Evolutionary conservation across 1,140 invertebrate species (phyloP).

Genomic region (Plutomurus gul): DNA sequence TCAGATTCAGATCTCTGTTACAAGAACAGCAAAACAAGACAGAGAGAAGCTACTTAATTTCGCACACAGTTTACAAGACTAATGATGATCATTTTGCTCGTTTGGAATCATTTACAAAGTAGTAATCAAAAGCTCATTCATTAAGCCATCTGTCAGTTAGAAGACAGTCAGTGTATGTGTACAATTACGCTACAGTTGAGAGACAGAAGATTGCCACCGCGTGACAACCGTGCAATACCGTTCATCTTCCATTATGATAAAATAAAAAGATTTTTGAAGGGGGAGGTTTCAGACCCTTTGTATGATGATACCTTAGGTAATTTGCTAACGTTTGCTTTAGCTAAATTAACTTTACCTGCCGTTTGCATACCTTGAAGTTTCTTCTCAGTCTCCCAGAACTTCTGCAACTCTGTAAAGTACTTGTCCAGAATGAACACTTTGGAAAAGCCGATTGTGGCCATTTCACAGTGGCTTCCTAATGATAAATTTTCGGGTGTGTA

Average conservation of each 20-base stretch:
- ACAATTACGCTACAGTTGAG: too few relatives aligned
- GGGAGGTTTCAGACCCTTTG: background rate
- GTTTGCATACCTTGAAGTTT: conserved; percentile 82
- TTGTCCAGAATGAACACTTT: conserved; percentile 97
- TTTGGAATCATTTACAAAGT: background rate
- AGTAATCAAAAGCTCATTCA: background rate
- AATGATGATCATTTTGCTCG: too few relatives aligned
- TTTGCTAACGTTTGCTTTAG: background rate
- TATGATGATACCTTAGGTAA: background rate
- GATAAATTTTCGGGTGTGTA: background rate
- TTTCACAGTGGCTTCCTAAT: conserved; percentile 38
- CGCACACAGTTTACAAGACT: too few relatives aligned
- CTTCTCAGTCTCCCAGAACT: conserved; percentile 95
- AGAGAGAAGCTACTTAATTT: too few relatives aligned
- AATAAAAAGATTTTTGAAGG: too few relatives aligned
- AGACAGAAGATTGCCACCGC: too few relatives aligned
- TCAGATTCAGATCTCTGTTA: too few relatives aligned
- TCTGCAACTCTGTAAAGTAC: conserved; percentile 93
- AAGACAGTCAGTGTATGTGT: too few relatives aligned
- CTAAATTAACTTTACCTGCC: conserved; percentile 44
- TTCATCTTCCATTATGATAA: too few relatives aligned
- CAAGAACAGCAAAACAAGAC: too few relatives aligned
- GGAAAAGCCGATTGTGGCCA: conserved; percentile 60
- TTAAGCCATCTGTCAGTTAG: background rate
- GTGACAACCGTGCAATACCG: too few relatives aligned